Evolutionary conservation across 2,113 vertebrate species (phyloP).

Genomic region (Ptilonorhynchus violaceus): DNA sequence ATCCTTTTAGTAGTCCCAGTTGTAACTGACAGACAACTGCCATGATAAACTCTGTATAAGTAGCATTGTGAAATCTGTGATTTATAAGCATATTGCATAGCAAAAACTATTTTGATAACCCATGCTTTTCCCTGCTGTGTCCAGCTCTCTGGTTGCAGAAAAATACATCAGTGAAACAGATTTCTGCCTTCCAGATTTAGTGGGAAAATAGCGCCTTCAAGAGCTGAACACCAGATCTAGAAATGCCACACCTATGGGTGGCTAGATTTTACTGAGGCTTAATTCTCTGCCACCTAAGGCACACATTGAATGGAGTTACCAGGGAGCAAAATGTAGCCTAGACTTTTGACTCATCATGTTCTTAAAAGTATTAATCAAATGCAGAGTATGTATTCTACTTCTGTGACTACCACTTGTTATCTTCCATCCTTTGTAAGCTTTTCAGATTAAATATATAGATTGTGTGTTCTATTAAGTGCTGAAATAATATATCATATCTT

Average conservation of each 20-base stretch:
- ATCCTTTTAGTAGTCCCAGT: not conserved
- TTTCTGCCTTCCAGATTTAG: not conserved
- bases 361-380: not conserved
- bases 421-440: not conserved
- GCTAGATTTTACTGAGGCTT: not conserved
- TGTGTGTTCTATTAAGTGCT: not conserved
- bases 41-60: not conserved
- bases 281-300: not conserved
- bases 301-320: not conserved
- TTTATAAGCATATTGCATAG: not conserved
- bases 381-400: not conserved
- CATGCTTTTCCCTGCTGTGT: not conserved
- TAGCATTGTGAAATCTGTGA: constrained; percentile 21
- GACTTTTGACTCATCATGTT: not conserved
- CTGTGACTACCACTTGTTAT: not conserved
- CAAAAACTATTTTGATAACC: constrained; percentile 21
- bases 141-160: not conserved
- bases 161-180: not conserved
- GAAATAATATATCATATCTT: not conserved
- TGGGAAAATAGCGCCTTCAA: constrained; percentile 8
- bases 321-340: not conserved
- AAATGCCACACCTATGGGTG: not conserved
- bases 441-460: not conserved
- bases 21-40: not conserved
- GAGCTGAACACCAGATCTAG: not conserved